These are phyloP conservation scores for Tenthredo mesomela DNA, from an alignment of 2,888 invertebrate species.

Conservation along the genomic window DNA sequence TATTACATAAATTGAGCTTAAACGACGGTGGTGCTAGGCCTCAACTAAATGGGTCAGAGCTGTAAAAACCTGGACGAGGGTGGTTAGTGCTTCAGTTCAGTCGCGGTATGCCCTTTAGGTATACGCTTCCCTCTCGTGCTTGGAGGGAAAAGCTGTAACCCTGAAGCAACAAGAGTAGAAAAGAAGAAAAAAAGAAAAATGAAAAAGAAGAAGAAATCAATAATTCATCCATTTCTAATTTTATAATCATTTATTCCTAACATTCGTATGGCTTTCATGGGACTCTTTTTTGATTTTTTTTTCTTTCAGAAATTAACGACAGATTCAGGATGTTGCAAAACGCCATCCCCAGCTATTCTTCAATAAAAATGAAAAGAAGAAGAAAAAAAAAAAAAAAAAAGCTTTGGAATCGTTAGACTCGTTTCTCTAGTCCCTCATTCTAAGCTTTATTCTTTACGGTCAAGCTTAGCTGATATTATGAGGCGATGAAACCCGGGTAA, in stretches of 20 bases:
- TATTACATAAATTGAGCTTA: constrained; percentile 68
- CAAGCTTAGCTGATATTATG: neutral
- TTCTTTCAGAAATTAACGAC: too few relatives aligned
- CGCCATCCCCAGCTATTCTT: neutral
- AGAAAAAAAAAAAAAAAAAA: neutral
- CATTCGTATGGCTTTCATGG: neutral
- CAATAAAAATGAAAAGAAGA: neutral
- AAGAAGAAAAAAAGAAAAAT: neutral
- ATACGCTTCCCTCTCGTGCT: neutral
- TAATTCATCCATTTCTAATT: neutral
- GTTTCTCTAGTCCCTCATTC: neutral
- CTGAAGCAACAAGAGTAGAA: neutral
- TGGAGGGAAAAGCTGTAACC: neutral
- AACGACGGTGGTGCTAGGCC: constrained; percentile 60
- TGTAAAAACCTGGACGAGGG: constrained; percentile 48
- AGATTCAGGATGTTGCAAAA: too few relatives aligned
- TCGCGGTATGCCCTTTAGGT: neutral
- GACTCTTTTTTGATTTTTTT: too few relatives aligned
- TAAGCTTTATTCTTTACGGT: neutral
- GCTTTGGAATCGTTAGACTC: neutral
- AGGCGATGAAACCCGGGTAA: constrained; percentile 44
- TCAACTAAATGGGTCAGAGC: constrained; percentile 65
- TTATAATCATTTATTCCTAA: neutral
- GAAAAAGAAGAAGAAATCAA: neutral
- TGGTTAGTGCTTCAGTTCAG: constrained; percentile 29